Conservation (phyloP, 35 echinoderm and acorn worm species). For the Anneissia japonica region DNA sequence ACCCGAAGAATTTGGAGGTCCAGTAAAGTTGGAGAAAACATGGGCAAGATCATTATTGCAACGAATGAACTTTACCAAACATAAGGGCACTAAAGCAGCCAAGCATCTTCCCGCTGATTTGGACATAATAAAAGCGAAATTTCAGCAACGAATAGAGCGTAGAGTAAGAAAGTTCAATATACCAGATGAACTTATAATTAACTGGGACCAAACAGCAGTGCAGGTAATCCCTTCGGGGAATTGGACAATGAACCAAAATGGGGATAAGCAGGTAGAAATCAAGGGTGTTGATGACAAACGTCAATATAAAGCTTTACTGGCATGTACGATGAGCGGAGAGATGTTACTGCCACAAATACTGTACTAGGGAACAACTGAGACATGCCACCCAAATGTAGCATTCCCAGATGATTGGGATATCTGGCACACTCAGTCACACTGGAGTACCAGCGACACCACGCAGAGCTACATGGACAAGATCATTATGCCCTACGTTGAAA, state of each 20-base stretch:
- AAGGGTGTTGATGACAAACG: conserved; percentile 57
- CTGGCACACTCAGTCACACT: conserved; percentile 27
- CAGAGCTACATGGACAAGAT: conserved; percentile 29
- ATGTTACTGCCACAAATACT: conserved; percentile 50
- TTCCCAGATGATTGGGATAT: conserved; percentile 57
- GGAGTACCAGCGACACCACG: conserved; percentile 22
- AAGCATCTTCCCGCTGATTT: too few species aligned
- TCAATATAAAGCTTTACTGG: conserved; percentile 36
- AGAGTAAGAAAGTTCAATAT: conserved; percentile 26
- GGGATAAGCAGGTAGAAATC: conserved; percentile 20
- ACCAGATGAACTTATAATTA: conserved; percentile 37
- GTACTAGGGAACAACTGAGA: conserved; percentile 38
- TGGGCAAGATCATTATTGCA: too few species aligned
- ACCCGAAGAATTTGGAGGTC: background rate
- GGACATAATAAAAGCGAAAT: too few species aligned
- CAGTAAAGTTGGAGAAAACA: background rate
- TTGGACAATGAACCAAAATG: conserved; percentile 31
- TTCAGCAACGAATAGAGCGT: conserved; percentile 11
- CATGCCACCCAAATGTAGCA: conserved; percentile 37
- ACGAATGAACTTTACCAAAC: too few species aligned
- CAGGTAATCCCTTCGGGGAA: conserved; percentile 22
- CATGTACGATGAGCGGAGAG: conserved; percentile 12
- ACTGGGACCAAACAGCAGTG: conserved; percentile 62
- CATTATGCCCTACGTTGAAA: conserved; percentile 24
- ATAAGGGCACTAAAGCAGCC: too few species aligned